Conservation (phyloP, 2,888 invertebrate genomes). For the Patella caerulea region DNA sequence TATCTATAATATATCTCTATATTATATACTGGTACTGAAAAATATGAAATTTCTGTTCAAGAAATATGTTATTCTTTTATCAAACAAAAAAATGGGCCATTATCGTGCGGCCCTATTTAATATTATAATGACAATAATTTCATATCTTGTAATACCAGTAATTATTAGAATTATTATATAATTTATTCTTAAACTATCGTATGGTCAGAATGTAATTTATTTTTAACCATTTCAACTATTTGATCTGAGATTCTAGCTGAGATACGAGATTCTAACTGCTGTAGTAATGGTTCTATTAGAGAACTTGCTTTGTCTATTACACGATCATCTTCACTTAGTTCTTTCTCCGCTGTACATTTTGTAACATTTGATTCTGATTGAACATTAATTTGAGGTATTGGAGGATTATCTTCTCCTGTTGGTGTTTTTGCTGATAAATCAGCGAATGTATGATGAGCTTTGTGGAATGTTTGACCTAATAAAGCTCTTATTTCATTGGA, state of each 20-base stretch:
- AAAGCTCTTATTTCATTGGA: constrained; percentile 14
- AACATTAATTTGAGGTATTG: not conserved
- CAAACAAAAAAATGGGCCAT: too few relatives aligned
- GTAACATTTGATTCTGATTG: not conserved
- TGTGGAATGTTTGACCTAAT: constrained; percentile 14
- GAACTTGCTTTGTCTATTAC: not conserved
- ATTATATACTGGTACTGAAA: too few relatives aligned
- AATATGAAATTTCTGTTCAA: too few relatives aligned
- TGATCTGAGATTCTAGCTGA: not conserved
- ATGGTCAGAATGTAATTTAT: not conserved
- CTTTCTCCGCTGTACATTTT: not conserved
- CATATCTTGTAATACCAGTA: too few relatives aligned
- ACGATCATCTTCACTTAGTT: not conserved
- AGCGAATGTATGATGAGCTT: constrained; percentile 17
- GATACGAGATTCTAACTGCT: not conserved
- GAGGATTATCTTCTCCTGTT: not conserved
- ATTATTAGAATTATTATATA: too few relatives aligned
- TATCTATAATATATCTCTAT: too few relatives aligned
- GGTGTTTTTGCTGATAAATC: constrained; percentile 17
- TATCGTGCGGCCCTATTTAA: too few relatives aligned
- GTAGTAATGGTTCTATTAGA: not conserved
- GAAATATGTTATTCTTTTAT: too few relatives aligned
- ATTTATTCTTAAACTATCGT: not conserved
- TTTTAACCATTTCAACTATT: not conserved
- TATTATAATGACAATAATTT: too few relatives aligned